Base-by-base conservation (phyloP, 2,888 invertebrate genomes). In the Drosophila vallismaia region DNA sequence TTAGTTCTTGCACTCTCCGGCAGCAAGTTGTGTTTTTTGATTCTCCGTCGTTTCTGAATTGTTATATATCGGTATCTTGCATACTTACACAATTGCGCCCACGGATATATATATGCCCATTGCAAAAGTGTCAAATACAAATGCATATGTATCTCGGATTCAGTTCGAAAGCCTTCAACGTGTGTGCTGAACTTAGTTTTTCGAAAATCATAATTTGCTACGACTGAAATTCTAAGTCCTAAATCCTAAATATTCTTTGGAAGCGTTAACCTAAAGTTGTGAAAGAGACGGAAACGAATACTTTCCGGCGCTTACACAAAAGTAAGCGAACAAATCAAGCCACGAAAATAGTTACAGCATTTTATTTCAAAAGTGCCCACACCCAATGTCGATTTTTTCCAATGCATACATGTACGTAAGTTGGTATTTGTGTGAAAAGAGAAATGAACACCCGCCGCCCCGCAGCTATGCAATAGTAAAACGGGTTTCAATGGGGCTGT, bases 1-100 rank as follows among this genome's bases (percentile, higher is more conserved):
- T 92, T 92, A 91, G 92, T 92, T 92, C 91, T 91, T 91, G 92
- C 91, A 91, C 92, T 92, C 91, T 91, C 90, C 89, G 89, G 90
- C 91, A 90, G 91, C 91, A 91, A 92, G 92, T 92, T 92, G 92
- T 91, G 90, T 91, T 91, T 90, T 91, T 91, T 88, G 83, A 84
- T 88, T 84, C 84, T 86, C 79, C 86, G 87, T 83, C 82, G 82
- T 88, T 88, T 86, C 77, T 76, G 83, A 89, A 75, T 84, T 89
- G 79, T 86, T 88, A 84, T 84, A 83, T 80, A 89, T 82, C 75
- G 85, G 82, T 88, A 88, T 71, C 64, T 72, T 79, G 74, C 72
- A 84, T 67, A 81, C 54, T 71, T 62, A 74, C 75, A 69, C 52
- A 64, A 52, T 46, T 49, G 70, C 46, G 66, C 64, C 74, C 67